These are phyloP conservation scores for Gari tellinella DNA, from an alignment of 2,888 invertebrate genomes.

Conservation along the genomic window DNA sequence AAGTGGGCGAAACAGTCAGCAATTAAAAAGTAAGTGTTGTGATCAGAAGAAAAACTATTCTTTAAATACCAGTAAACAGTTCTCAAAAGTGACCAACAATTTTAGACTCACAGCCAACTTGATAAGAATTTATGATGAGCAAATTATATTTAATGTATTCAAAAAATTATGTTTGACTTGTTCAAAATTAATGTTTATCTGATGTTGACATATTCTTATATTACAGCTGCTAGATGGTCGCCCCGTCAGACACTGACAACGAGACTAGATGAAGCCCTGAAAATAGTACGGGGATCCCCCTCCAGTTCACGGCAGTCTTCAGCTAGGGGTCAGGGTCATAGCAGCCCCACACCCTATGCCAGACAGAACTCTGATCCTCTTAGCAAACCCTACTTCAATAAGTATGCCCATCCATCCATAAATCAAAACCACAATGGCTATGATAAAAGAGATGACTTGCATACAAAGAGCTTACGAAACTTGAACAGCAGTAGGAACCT, in stretches of 20 bases:
- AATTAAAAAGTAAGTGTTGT: too few species aligned
- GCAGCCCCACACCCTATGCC: slow-evolving; percentile 34
- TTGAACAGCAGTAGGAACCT: slow-evolving; percentile 76
- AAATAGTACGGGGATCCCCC: slow-evolving; percentile 70
- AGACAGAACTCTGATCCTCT: slow-evolving; percentile 68
- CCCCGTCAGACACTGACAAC: slow-evolving; percentile 33
- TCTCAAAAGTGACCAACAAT: too few species aligned
- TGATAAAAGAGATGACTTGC: slow-evolving; percentile 64
- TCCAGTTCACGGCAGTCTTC: slow-evolving; percentile 61
- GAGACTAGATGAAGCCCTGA: slow-evolving; percentile 77
- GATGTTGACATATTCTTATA: too few species aligned
- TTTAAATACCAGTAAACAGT: too few species aligned
- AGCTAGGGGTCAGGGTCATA: slow-evolving; percentile 35
- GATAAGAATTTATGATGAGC: too few species aligned
- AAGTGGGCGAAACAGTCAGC: too few species aligned
- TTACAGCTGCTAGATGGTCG: slow-evolving; percentile 48
- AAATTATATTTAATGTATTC: too few species aligned
- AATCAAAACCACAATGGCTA: slow-evolving; percentile 27
- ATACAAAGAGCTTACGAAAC: slow-evolving; percentile 77
- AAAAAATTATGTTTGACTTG: too few species aligned
- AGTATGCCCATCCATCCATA: slow-evolving; percentile 61
- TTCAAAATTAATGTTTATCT: too few species aligned
- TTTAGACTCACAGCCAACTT: too few species aligned
- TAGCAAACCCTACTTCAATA: slow-evolving; percentile 70
- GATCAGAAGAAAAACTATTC: too few species aligned